Evolutionary conservation across 2,888 invertebrate species (phyloP), one percentile per base, ranked within the genome.

Genomic region (Pilophorus perplexus): DNA sequence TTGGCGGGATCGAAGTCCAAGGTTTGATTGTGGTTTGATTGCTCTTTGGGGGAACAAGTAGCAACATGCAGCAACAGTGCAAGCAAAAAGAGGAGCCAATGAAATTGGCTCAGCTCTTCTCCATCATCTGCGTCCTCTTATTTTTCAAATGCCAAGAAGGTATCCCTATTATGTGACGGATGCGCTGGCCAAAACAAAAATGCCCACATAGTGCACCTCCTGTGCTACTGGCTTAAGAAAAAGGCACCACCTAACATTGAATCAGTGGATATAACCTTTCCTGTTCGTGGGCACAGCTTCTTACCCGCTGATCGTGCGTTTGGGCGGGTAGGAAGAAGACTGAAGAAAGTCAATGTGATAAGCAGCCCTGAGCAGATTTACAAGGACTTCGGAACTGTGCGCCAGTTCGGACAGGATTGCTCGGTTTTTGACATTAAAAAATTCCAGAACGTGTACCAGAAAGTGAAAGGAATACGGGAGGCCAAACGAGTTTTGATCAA

Each of bases 141-240:
- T 23, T 48, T 48, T 2, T 48, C 48, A 12, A 4, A 2, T 48
- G 48, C 48, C 22, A 48, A 48, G 12, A 12, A 48, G 12, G 12
- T 48, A 4, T 48, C 23, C 33, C n/a, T 44, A 16, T 55, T 55
- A 37, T 37, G 38, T 14, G 38, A 55, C 42, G 64, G 64, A 2
- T 64, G 64, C 37, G 64, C 64, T 14, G 64, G 64, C 14, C 64
- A 50, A 23, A 64, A 64, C 37, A 18, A 25, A 18, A 64, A 64
- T 50, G 64, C 64, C n/a, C 64, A 62, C 16, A 33, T 64, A 20
- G 38, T 64, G 25, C 50, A 64, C 38, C 16, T 37, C 6, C 22
- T 64, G 38, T n/a, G 50, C 38, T 22, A 50, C 25, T 67, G 67
- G 67, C 67, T 67, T 8, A 37, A 40, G 33, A 67, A 60, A 10